Conservation (phyloP, 2,888 invertebrate genomes). For the Vandiemenella viatica region DNA sequence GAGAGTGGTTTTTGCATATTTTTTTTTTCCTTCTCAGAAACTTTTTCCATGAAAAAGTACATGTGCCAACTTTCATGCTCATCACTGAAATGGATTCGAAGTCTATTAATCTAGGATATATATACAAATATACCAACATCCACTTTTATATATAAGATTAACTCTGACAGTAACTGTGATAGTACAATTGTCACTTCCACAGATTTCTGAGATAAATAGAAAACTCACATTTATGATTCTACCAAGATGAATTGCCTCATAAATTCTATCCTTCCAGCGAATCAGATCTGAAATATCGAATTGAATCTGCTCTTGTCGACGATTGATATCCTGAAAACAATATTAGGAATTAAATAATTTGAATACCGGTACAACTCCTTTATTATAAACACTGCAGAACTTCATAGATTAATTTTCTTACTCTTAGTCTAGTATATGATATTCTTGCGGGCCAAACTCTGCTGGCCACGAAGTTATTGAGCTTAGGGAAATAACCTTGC, state of each 20-base stretch:
- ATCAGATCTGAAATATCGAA: slow-evolving; percentile 24
- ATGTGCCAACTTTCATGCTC: too few species aligned
- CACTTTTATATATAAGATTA: too few species aligned
- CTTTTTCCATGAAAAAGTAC: too few species aligned
- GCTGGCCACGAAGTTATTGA: slow-evolving; percentile 27
- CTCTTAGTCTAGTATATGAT: neutral
- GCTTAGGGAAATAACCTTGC: slow-evolving; percentile 26
- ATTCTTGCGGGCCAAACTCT: slow-evolving; percentile 19
- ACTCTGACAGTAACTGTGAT: too few species aligned
- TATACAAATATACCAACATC: too few species aligned
- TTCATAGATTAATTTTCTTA: neutral
- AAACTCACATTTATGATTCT: slow-evolving; percentile 7
- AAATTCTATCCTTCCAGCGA: slow-evolving; percentile 26
- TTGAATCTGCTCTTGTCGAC: slow-evolving; percentile 18
- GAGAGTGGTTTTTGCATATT: too few species aligned
- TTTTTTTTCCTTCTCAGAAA: too few species aligned
- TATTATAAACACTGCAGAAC: neutral
- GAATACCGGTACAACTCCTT: neutral
- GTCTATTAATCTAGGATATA: too few species aligned
- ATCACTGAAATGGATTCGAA: too few species aligned
- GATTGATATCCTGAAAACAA: slow-evolving; percentile 12
- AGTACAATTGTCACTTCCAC: too few species aligned
- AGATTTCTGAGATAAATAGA: too few species aligned
- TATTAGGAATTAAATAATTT: too few species aligned
- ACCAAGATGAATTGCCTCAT: slow-evolving; percentile 27